phyloP scores from a whole-genome alignment of 1,140 invertebrate genomes.

The Drosophila miranda region DNA sequence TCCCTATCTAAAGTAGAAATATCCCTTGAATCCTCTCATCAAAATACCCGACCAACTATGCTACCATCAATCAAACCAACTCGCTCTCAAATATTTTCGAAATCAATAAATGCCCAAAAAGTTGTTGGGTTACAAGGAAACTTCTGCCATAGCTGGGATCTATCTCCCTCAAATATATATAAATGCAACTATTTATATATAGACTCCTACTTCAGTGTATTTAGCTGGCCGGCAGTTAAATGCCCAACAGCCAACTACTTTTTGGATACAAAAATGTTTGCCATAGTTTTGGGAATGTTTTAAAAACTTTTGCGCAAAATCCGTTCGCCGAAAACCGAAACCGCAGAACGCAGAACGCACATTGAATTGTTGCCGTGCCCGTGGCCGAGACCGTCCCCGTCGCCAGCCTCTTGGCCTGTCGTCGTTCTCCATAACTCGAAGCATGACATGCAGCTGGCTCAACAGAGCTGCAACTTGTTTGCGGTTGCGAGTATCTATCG shows the following conservation, averaged over 20 bases:
- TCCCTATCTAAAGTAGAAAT: neutral
- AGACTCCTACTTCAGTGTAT: neutral
- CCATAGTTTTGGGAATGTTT: conserved; percentile 73
- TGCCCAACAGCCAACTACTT: conserved; percentile 75
- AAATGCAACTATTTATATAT: conserved; percentile 15
- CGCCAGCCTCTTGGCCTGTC: neutral
- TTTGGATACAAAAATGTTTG: conserved; percentile 73
- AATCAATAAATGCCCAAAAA: conserved; percentile 78
- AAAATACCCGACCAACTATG: conserved; percentile 26
- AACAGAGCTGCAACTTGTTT: conserved; percentile 67
- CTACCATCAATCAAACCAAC: conserved; percentile 69
- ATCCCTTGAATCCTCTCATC: conserved; percentile 30
- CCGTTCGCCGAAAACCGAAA: conserved; percentile 29
- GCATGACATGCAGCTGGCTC: conserved; percentile 54
- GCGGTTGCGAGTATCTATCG: conserved; percentile 64
- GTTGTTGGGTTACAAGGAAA: conserved; percentile 42
- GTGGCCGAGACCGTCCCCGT: too few relatives aligned
- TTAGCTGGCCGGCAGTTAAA: conserved; percentile 37
- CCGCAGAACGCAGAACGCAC: conserved; percentile 66
- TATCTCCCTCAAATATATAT: conserved; percentile 33
- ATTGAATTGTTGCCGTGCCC: conserved; percentile 36
- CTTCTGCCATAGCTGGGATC: conserved; percentile 33
- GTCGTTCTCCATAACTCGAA: conserved; percentile 16
- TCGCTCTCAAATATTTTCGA: conserved; percentile 62
- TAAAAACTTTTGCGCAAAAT: conserved; percentile 70